Base-by-base conservation (phyloP, 30 jellyfish, hydroid and myxozoan species). In the Cassiopea andromeda region DNA sequence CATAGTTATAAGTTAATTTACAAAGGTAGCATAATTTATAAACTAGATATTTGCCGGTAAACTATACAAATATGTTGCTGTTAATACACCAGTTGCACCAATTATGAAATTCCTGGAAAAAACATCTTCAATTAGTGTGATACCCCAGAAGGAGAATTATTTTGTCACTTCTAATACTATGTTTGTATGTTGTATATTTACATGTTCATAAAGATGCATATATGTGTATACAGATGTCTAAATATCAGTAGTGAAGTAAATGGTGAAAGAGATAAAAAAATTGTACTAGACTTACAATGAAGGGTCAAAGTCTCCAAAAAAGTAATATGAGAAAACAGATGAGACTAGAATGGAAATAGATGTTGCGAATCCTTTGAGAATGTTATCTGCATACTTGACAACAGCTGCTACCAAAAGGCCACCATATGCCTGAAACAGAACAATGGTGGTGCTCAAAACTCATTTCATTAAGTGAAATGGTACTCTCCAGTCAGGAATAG, bases 281-380 rank as follows among this genome's bases (percentile, higher is more conserved):
- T 27, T 27, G 38, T 27, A 1, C 18, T 46, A 18, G 43, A 78
- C 99, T 87, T 92, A 96, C 99, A 87, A 69, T 5, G 97, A 69
- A 0, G 99, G 99, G 19, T 87, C 80, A 59, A 96, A 96, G 90
- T 96, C 99, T 18, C 96, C 97, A 83, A 96, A 68, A 80, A 96
- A 77, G 75, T 85, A 96, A 83, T 87, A 96, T 2, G 99, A 91
- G 46, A 92, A 48, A 8, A 96, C 50, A 1, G 99, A 96, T 2
- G 99, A 96, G 2, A 92, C 74, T 4, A 96, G 95, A 75, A 96
- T 96, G 47, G 99, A 96, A 44, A 96, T 83, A 2, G 99, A 96
- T n/a, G 99, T 96, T 44, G 99, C 99, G 82, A 96, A 96, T 67
- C 99, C 99, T 84, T 96, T 96, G 77, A 96, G 84, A 54, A 96